Base-by-base conservation (phyloP, 2,797 vertebrate genomes). In the Apodemus agrarius region DNA sequence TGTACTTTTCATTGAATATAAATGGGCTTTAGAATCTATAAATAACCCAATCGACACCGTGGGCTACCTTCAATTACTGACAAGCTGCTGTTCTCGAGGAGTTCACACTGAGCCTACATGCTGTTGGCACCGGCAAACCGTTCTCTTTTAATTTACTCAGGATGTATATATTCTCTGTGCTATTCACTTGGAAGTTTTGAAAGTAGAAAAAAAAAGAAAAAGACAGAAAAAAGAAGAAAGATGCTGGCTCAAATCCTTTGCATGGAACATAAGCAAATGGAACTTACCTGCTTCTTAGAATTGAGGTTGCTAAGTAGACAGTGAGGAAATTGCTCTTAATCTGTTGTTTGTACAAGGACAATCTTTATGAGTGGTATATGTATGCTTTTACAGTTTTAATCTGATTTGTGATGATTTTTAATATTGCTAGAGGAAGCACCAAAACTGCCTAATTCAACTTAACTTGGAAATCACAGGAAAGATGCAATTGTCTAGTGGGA, bases 1-100 rank as follows among this genome's bases (percentile, higher is more conserved):
- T 98, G 96, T 84, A 88, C 96, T 98, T 98, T 97, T 97, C 96
- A 96, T 96, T 96, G 94, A 97, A 85, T 98, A 97, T 97, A 97
- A 98, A 98, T 98, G 95, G 91, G 92, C 96, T 96, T 88, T 86
- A 67, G 72, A 94, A 95, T 94, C 93, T 97, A 98, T 97, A 98
- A 98, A 98, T 98, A 98, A 96, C 85, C 89, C 10, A 78, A 94
- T 94, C 97, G 95, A 37, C 3, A 1, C 52, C 95, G 94, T 97
- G 96, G 90, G 89, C 72, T 96, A 59, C 63, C 96, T 98, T 96
- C 89, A 94, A 49, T 96, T 97, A 65, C 97, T 87, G 84, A 82
- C 96, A 97, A 34, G 89, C 69, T 97, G 91, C 93, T 94, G 67
- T 91, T 97, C 89, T n/a, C 16, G 21, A 6, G 75, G 61, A 10